phyloP scores from a whole-genome alignment of 2,888 invertebrate species.

The Stenotaenia linearis region DNA sequence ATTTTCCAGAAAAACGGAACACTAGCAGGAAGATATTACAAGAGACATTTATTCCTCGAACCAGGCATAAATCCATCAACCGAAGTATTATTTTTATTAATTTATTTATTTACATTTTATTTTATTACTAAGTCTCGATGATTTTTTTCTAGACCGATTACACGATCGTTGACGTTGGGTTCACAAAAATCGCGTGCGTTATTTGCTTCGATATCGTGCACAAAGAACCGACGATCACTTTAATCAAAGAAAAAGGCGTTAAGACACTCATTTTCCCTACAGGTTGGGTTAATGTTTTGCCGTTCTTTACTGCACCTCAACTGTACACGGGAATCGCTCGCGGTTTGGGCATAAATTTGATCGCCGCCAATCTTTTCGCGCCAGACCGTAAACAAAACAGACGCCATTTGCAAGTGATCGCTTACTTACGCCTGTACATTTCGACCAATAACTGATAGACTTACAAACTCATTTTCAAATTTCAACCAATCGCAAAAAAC shows the following conservation, averaged over 20 bases:
- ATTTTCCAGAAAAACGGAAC: conserved; percentile 1
- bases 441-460: too few relatives aligned
- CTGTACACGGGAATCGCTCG: background rate
- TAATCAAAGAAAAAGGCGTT: background rate
- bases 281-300: background rate
- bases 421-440: too few relatives aligned
- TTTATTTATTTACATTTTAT: background rate
- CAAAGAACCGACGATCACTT: background rate
- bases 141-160: background rate
- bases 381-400: background rate
- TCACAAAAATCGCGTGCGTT: background rate
- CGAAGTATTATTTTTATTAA: background rate
- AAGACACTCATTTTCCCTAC: background rate
- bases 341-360: background rate
- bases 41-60: background rate
- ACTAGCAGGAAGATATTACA: background rate
- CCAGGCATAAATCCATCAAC: background rate
- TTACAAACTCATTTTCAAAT: too few relatives aligned
- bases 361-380: background rate
- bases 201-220: background rate
- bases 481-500: too few relatives aligned
- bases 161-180: background rate
- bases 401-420: too few relatives aligned
- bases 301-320: background rate
- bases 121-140: background rate